A percentile compares a stretch with the other conserved stretches of the same genome.
Evolutionary conservation across 2,797 vertebrate species (phyloP).

Genomic region (Myotis daubentonii): DNA sequence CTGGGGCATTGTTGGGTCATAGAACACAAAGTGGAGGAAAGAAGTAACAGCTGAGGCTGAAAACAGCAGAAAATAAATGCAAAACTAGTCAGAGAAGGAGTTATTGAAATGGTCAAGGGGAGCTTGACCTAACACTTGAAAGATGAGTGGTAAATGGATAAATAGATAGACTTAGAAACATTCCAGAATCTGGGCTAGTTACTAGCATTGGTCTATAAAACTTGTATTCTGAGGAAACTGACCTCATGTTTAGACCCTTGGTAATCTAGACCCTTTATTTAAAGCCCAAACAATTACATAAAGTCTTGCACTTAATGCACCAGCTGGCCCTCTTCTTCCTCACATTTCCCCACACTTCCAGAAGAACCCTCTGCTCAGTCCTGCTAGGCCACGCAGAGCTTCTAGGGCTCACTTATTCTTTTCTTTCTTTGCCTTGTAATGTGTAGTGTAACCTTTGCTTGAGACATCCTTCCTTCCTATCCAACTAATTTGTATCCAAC

Average conservation of each 20-base stretch:
- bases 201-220: background rate
- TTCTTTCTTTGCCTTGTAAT: slow-evolving; percentile 1
- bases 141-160: background rate
- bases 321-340: background rate
- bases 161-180: background rate
- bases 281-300: background rate
- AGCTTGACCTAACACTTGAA: background rate
- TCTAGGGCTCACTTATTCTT: background rate
- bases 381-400: background rate
- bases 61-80: background rate
- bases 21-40: background rate
- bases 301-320: background rate
- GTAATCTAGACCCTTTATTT: background rate
- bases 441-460: background rate
- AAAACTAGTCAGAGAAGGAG: background rate
- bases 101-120: background rate
- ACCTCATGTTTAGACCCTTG: background rate
- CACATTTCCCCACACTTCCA: background rate
- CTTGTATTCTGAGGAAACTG: background rate
- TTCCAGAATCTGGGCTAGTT: background rate
- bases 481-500: background rate
- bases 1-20: background rate
- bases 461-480: background rate
- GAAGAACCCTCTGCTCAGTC: background rate
- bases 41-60: background rate